These are phyloP conservation scores for Odontesthes bonariensis DNA, from an alignment of 2,113 vertebrate genomes.

Conservation along the genomic window DNA sequence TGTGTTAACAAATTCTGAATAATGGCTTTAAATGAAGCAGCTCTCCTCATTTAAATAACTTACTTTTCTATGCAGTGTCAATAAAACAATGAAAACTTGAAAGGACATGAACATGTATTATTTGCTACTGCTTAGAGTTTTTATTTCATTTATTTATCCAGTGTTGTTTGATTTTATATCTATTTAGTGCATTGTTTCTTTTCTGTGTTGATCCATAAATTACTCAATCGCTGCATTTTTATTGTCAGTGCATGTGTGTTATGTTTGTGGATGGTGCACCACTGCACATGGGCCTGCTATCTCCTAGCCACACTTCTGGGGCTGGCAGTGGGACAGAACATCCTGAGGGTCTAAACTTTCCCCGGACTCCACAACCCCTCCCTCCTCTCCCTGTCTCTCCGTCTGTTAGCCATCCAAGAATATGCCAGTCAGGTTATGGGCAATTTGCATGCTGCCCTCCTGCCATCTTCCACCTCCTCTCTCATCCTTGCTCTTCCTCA, in stretches of 20 bases:
- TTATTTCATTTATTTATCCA: neutral
- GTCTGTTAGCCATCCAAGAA: slow-evolving; percentile 80
- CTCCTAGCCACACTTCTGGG: slow-evolving; percentile 81
- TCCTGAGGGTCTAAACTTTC: slow-evolving; percentile 78
- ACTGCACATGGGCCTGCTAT: slow-evolving; percentile 76
- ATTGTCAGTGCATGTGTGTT: slow-evolving; percentile 39
- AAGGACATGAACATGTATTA: neutral
- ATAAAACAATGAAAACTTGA: slow-evolving; percentile 22
- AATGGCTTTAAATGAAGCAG: slow-evolving; percentile 34
- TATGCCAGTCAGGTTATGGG: slow-evolving; percentile 77
- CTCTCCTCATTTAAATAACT: slow-evolving; percentile 27
- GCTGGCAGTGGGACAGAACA: slow-evolving; percentile 78
- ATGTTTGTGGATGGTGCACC: slow-evolving; percentile 50
- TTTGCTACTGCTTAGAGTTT: neutral
- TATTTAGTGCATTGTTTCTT: slow-evolving; percentile 22
- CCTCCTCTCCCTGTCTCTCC: slow-evolving; percentile 48
- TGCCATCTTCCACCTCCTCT: slow-evolving; percentile 65
- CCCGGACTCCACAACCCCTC: slow-evolving; percentile 57
- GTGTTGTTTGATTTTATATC: neutral
- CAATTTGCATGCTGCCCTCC: slow-evolving; percentile 74
- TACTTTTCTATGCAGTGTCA: slow-evolving; percentile 26
- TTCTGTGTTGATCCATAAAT: slow-evolving; percentile 41
- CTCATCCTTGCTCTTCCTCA: slow-evolving; percentile 38
- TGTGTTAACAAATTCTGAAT: slow-evolving; percentile 40
- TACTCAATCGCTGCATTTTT: slow-evolving; percentile 33